phyloP scores from a whole-genome alignment of 1,140 invertebrate species.

The Brachionus calyciflorus region DNA sequence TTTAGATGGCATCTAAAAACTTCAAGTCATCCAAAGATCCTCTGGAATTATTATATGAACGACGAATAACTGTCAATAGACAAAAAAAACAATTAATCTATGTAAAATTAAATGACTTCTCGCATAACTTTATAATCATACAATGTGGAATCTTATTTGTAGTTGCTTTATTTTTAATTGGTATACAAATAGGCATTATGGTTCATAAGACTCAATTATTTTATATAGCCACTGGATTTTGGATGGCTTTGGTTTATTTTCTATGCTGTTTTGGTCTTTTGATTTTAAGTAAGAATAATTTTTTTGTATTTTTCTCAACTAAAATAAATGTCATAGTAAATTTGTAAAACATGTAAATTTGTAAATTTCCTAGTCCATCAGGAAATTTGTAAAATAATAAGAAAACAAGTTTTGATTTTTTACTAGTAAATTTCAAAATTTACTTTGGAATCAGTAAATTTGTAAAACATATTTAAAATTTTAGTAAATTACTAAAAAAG shows the following conservation, averaged over 20 bases:
- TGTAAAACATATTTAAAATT: too few relatives aligned
- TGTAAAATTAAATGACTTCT: not conserved
- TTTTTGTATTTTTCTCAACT: not conserved
- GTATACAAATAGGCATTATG: conserved; percentile 17
- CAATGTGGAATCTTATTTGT: not conserved
- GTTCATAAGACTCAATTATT: not conserved
- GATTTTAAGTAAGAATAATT: not conserved
- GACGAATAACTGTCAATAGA: not conserved
- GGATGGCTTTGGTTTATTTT: not conserved
- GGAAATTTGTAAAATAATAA: too few relatives aligned
- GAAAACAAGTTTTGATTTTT: not conserved
- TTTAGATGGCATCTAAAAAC: not conserved
- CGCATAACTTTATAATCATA: not conserved
- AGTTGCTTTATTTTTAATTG: not conserved
- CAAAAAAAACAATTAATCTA: conserved; percentile 22
- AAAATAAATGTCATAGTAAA: too few relatives aligned
- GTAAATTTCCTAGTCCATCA: too few relatives aligned
- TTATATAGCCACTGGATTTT: not conserved
- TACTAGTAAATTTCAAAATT: not conserved
- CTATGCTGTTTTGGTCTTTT: not conserved
- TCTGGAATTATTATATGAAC: not conserved
- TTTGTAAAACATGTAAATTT: too few relatives aligned
- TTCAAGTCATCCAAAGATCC: not conserved
- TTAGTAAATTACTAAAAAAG: too few relatives aligned
- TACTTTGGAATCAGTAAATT: too few relatives aligned